phyloP scores from a whole-genome alignment of 2,797 vertebrate species.

The Sylvia borin region DNA sequence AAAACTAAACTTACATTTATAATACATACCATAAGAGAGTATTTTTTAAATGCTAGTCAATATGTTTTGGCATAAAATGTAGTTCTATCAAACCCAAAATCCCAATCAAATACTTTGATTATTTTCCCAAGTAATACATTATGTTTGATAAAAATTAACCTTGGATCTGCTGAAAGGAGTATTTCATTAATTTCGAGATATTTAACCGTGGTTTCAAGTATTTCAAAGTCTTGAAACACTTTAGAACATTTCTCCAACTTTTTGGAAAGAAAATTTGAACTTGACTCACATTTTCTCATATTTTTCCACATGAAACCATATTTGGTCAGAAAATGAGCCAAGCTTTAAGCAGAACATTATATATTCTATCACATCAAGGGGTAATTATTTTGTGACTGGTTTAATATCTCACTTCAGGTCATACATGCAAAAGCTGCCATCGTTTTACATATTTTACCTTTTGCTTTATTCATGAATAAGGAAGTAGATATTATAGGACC shows the following conservation, averaged over 20 bases:
- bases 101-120: not conserved
- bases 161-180: not conserved
- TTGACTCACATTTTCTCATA: not conserved
- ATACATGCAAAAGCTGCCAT: not conserved
- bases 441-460: not conserved
- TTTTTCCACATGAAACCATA: not conserved
- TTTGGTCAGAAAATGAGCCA: not conserved
- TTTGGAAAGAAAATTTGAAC: not conserved
- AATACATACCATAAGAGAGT: not conserved
- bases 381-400: slow-evolving; percentile 1
- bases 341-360: not conserved
- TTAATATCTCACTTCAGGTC: not conserved
- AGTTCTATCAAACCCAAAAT: not conserved
- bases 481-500: not conserved
- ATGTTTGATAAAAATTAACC: not conserved
- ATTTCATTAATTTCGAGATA: not conserved
- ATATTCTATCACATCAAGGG: not conserved
- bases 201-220: not conserved
- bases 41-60: not conserved
- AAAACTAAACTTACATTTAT: not conserved
- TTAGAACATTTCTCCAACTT: not conserved
- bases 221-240: not conserved
- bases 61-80: not conserved
- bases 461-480: slow-evolving; percentile 33
- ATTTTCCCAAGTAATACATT: not conserved